Percentiles rank a stretch among this genome's conserved stretches.
Conservation (phyloP, 2,797 vertebrate genomes). For the Microcaecilia unicolor region DNA sequence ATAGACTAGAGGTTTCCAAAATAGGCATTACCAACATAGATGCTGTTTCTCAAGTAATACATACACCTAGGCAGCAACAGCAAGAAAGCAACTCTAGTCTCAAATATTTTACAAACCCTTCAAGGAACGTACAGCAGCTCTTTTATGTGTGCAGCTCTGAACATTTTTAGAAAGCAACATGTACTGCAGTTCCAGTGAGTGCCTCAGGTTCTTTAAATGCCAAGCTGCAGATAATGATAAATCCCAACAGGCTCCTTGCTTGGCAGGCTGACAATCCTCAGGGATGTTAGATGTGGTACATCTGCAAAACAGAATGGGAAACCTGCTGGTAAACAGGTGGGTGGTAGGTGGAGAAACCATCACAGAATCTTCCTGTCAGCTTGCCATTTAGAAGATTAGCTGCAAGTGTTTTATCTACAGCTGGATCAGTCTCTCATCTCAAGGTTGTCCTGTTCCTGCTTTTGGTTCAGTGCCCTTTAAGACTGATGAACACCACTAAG, state of each 20-base stretch:
- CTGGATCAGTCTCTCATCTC: background rate
- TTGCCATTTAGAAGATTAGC: slow-evolving; percentile 4
- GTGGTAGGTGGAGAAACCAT: background rate
- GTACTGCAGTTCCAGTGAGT: too few species aligned
- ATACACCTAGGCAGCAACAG: too few species aligned
- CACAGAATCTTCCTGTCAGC: background rate
- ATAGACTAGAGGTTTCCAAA: too few species aligned
- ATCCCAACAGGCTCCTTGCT: background rate
- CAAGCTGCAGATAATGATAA: slow-evolving; percentile 1
- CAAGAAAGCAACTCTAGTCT: too few species aligned
- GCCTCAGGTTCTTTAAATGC: slow-evolving; percentile 6
- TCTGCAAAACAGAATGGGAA: background rate
- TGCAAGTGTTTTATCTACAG: slow-evolving; percentile 7
- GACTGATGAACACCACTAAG: slow-evolving; percentile 1
- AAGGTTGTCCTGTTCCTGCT: slow-evolving; percentile 4
- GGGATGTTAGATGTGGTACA: background rate
- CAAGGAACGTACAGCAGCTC: too few species aligned
- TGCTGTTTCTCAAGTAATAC: too few species aligned
- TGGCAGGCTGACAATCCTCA: background rate
- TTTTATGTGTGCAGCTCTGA: too few species aligned
- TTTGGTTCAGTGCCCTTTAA: slow-evolving; percentile 1
- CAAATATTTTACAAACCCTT: too few species aligned
- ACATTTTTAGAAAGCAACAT: too few species aligned
- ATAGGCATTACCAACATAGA: too few species aligned
- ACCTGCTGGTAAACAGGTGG: background rate